These are phyloP conservation scores for Conops quadrifasciatus DNA, from an alignment of 2,888 invertebrate species.

Conservation along the genomic window DNA sequence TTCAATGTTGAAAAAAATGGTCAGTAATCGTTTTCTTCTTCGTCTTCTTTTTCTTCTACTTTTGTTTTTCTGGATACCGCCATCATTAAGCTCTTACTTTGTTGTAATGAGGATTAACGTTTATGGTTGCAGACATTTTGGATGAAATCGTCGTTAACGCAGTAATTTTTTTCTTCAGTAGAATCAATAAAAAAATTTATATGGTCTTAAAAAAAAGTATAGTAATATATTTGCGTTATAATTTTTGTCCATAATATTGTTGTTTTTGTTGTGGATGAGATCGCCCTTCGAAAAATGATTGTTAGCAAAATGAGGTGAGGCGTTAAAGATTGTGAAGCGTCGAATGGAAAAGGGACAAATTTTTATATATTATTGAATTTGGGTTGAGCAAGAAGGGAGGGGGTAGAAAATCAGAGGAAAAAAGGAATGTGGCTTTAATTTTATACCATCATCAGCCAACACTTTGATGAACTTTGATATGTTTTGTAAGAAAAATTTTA, in stretches of 20 bases:
- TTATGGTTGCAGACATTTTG: slow-evolving; percentile 45
- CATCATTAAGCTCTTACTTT: slow-evolving; percentile 35
- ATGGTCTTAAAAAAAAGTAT: slow-evolving; percentile 8
- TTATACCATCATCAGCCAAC: too few species aligned
- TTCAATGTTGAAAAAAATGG: not conserved
- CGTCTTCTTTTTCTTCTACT: not conserved
- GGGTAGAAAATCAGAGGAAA: too few species aligned
- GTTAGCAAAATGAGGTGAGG: not conserved
- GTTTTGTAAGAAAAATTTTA: too few species aligned
- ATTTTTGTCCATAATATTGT: too few species aligned
- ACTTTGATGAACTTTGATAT: too few species aligned
- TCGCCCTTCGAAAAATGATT: not conserved
- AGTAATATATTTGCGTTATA: slow-evolving; percentile 18
- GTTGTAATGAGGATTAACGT: slow-evolving; percentile 58
- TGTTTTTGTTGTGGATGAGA: too few species aligned
- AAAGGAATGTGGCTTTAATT: too few species aligned
- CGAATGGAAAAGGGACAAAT: slow-evolving; percentile 51
- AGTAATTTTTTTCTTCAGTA: too few species aligned
- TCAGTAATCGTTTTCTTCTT: not conserved
- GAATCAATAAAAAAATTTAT: too few species aligned
- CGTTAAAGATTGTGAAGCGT: slow-evolving; percentile 54
- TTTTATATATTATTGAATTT: too few species aligned
- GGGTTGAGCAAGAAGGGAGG: not conserved
- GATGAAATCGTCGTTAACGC: slow-evolving; percentile 32
- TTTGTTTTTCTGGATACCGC: not conserved